A percentile compares a stretch with the other conserved stretches of the same genome.
Evolutionary conservation across 2,113 vertebrate genomes (phyloP).

Genomic region (Opisthocomus hoazin): DNA sequence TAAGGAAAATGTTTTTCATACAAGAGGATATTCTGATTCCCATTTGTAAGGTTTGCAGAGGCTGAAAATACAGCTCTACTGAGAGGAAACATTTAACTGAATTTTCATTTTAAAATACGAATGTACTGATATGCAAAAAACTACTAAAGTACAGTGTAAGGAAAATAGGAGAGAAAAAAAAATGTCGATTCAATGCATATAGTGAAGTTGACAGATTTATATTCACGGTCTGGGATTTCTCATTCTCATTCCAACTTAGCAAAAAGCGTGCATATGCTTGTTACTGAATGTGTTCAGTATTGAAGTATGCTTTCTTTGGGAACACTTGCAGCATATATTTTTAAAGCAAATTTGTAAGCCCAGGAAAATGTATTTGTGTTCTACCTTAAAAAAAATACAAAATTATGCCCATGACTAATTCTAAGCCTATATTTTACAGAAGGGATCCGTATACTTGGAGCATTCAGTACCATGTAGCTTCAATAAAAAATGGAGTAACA

Average conservation of each 20-base stretch:
- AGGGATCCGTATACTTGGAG: background rate
- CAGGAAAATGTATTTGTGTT: background rate
- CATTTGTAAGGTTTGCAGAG: background rate
- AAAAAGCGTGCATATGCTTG: background rate
- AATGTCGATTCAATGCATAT: background rate
- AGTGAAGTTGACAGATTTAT: background rate
- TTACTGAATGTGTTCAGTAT: background rate
- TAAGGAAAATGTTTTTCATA: background rate
- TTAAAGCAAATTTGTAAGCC: background rate
- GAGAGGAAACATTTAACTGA: background rate
- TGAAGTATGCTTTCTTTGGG: background rate
- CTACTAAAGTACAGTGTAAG: background rate
- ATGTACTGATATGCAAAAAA: constrained; percentile 2
- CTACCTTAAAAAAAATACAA: background rate
- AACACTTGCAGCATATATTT: background rate
- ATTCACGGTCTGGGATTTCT: constrained; percentile 16
- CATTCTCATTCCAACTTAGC: background rate
- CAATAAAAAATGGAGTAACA: background rate
- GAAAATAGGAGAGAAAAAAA: background rate
- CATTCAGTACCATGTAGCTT: background rate
- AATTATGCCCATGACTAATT: background rate
- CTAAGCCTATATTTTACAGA: background rate
- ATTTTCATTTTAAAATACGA: constrained; percentile 39
- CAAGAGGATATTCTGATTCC: background rate
- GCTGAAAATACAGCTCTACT: background rate